Evolutionary conservation across 2,113 vertebrate genomes (phyloP), one percentile per base, ranked within the genome.

Genomic region (Emydocephalus ijimae): DNA sequence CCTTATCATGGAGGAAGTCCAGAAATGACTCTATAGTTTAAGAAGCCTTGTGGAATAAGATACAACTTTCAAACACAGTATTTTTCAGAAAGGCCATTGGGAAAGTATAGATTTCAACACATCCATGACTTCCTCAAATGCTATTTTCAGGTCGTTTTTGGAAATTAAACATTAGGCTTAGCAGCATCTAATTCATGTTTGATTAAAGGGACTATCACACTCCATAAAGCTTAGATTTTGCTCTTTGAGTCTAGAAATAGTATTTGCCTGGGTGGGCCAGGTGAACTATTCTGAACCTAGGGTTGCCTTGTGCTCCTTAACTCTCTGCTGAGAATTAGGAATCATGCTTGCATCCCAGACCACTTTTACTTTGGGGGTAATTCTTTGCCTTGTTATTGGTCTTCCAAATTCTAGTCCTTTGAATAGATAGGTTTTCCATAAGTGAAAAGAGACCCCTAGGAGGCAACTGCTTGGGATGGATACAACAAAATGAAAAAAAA

Each of bases 231-330:
- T 97, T 97, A 95, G 95, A 95, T 95, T 98, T 90, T 97, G 96
- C 96, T 61, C 0, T 96, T 94, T 94, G 93, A 23, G 24, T 95
- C 96, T 97, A 94, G 96, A 97, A 98, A 97, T 97, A 98, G 96
- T 95, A 93, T 61, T 97, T 94, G 92, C 89, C 94, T 98, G 97
- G 96, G 97, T 97, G 97, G 97, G 97, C 97, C 97, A 98, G 97
- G 97, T 98, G 92, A 96, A 97, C 89, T 59, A 48, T 29, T 96
- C 92, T 95, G 93, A 95, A 92, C 90, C 96, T 96, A 91, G 94
- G 97, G 96, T 96, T 94, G 50, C 93, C 92, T 45, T 20, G 91
- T 93, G 97, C 97, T 94, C 94, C 93, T 89, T 93, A 92, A 92
- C 64, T 93, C 92, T 95, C 92, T 93, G 93, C 94, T 94, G 92